Evolutionary conservation across 2,113 vertebrate species (phyloP).

Genomic region (Planiliza haematocheilus): DNA sequence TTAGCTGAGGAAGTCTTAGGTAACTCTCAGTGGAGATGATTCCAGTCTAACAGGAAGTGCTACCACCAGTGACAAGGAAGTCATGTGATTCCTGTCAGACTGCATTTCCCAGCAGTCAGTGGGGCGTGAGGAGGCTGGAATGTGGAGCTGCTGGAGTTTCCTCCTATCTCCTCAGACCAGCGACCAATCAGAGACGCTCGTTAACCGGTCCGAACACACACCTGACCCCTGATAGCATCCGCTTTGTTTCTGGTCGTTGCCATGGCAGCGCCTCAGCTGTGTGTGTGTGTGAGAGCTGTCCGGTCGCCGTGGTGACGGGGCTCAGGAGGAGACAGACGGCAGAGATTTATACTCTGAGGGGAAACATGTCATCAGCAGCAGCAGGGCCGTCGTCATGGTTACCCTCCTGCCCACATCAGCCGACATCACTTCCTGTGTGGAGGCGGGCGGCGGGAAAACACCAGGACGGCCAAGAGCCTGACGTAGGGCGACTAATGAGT

Average conservation of each 20-base stretch:
- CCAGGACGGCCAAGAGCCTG: slow-evolving; percentile 25
- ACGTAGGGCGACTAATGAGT: no score
- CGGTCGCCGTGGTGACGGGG: slow-evolving; percentile 60
- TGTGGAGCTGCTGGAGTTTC: no score
- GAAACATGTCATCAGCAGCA: slow-evolving; percentile 67
- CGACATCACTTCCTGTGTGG: slow-evolving; percentile 68
- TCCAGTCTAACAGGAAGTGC: no score
- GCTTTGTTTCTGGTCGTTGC: slow-evolving; percentile 33
- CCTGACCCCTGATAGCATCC: slow-evolving; percentile 42
- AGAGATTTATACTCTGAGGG: slow-evolving; percentile 41
- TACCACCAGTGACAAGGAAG: no score
- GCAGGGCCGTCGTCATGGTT: slow-evolving; percentile 59
- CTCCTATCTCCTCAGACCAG: not conserved
- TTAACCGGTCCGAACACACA: slow-evolving; percentile 43
- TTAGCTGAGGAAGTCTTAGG: no score
- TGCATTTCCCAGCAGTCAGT: no score
- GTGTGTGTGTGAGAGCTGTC: slow-evolving; percentile 24
- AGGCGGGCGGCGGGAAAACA: slow-evolving; percentile 64
- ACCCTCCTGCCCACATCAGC: slow-evolving; percentile 61
- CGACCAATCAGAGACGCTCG: slow-evolving; percentile 41
- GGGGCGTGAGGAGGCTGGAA: no score
- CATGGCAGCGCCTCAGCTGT: not conserved
- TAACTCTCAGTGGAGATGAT: no score
- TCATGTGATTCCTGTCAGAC: no score
- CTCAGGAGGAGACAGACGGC: slow-evolving; percentile 39